phyloP scores from a whole-genome alignment of 2,888 invertebrate species.

The Quadroppia sp. region DNA sequence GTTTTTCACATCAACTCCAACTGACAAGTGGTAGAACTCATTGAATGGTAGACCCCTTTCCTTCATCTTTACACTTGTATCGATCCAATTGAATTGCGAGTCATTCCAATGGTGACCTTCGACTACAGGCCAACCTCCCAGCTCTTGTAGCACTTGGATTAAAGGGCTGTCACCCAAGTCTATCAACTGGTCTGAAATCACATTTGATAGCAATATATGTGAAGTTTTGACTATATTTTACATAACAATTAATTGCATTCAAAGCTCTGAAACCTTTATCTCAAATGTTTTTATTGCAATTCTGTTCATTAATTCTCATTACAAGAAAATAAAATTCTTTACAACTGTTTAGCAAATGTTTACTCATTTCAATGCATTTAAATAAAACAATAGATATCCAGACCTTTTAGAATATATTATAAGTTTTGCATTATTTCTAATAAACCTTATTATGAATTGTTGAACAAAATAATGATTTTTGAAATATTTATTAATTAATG shows the following conservation, averaged over 20 bases:
- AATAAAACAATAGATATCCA: no score
- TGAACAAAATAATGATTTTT: no score
- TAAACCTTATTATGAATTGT: no score
- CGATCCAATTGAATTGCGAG: slow-evolving; percentile 69
- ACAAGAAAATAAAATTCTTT: no score
- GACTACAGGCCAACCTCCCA: slow-evolving; percentile 92
- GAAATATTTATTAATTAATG: neutral
- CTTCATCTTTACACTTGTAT: slow-evolving; percentile 74
- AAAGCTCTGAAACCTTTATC: no score
- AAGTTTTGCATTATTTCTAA: no score
- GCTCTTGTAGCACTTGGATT: slow-evolving; percentile 63
- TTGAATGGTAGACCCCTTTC: slow-evolving; percentile 76
- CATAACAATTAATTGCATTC: neutral
- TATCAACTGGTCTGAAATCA: slow-evolving; percentile 68
- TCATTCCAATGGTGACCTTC: slow-evolving; percentile 66
- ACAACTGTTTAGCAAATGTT: no score
- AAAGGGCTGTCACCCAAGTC: slow-evolving; percentile 69
- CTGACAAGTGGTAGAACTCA: slow-evolving; percentile 82
- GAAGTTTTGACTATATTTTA: neutral
- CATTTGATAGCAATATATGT: neutral
- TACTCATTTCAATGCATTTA: no score
- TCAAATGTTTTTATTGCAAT: no score
- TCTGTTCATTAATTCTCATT: no score
- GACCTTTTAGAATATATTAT: no score
- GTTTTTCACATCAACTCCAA: slow-evolving; percentile 81